phyloP scores from a whole-genome alignment of 2,888 invertebrate genomes.

The Meloe dianella region DNA sequence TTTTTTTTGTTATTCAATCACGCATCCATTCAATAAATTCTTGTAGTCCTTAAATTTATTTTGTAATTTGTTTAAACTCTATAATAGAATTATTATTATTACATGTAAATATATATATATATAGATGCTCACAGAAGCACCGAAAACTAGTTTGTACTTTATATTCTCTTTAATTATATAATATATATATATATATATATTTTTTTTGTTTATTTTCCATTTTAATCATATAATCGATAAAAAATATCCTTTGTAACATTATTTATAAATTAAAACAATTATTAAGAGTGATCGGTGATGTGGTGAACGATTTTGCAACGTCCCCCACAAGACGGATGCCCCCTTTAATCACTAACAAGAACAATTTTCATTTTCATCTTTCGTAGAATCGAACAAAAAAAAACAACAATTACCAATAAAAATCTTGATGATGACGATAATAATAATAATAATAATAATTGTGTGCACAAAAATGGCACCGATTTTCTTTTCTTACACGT shows the following conservation, averaged over 20 bases:
- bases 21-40: slow-evolving; percentile 26
- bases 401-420: slow-evolving; percentile 28
- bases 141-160: slow-evolving; percentile 53
- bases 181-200: too few species aligned
- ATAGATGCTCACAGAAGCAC: slow-evolving; percentile 46
- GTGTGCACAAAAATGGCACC: background rate
- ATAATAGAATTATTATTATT: background rate
- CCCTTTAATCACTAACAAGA: slow-evolving; percentile 48
- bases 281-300: background rate
- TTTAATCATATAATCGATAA: slow-evolving; percentile 50
- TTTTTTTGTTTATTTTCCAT: background rate
- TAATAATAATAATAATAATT: too few species aligned
- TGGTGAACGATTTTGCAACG: background rate
- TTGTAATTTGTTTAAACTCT: slow-evolving; percentile 6
- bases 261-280: slow-evolving; percentile 55
- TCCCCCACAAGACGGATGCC: background rate
- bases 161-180: background rate
- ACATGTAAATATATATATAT: slow-evolving; percentile 9
- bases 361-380: slow-evolving; percentile 51
- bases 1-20: slow-evolving; percentile 17
- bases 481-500: too few species aligned
- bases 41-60: slow-evolving; percentile 26
- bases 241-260: slow-evolving; percentile 51
- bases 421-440: slow-evolving; percentile 35
- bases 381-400: slow-evolving; percentile 39